Base-by-base conservation (phyloP, 2,797 vertebrate species). In the Acrossocheilus fasciatus region DNA sequence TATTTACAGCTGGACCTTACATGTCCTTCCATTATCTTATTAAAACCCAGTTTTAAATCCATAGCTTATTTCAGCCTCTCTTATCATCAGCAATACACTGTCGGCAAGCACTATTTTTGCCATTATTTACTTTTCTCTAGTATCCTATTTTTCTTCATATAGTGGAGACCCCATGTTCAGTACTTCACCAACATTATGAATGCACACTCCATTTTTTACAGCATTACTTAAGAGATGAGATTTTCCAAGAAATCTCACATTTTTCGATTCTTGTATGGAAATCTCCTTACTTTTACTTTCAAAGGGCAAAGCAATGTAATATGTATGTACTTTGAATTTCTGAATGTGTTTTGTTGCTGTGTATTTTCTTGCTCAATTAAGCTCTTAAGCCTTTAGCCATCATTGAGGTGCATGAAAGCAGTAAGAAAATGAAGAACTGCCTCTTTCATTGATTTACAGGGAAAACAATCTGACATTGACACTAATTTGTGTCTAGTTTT, bases 281-380 rank as follows among this genome's bases (percentile, higher is more conserved):
- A 34, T 62, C 66, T 59, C 36, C 41, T 72, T 82, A 30, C 47
- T 52, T 80, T 70, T 73, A 73, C 62, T 77, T 84, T 54, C 36
- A 41, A 77, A 79, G 66, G 84, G 84, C 54, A 87, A 73, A 74
- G 59, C 87, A 85, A 81, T 81, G 76, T 57, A 81, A 50, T n/a
- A 66, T 84, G 12, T 81, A 47, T 82, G 64, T 57, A 34, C 45
- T 69, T 39, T 59, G 66, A 73, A 74, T 83, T 74, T 74, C 23
- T 62, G 70, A 84, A 66, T 76, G 75, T 78, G 66, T 84, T 72
- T 84, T 34, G 47, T 72, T 79, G 43, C 76, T 30, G 34, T 85
- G 23, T 34, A 62, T 83, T 81, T 75, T 81, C 45, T 84, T 54
- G 1, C 41, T 80, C 41, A 34, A 43, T 73, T 57, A 78, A 80